Percentiles rank a stretch among this genome's conserved stretches.
Evolutionary conservation across 2,888 invertebrate species (phyloP).

Genomic region (Altica lythri): DNA sequence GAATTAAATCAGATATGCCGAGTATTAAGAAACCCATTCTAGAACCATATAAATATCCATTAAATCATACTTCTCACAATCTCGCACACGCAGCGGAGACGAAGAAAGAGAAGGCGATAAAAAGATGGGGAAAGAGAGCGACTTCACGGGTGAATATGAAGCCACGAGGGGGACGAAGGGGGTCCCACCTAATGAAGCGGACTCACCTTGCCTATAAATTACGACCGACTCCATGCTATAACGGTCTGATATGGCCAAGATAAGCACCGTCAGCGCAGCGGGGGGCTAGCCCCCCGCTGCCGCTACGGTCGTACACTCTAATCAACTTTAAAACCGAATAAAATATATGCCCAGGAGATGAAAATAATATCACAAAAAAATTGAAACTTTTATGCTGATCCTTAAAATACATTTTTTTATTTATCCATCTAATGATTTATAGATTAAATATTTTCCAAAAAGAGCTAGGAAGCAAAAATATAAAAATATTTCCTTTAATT

Average conservation of each 20-base stretch:
- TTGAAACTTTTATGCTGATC: neutral
- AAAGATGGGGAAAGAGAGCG: slow-evolving; percentile 19
- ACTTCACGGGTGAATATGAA: slow-evolving; percentile 39
- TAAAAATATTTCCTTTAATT: too few relatives aligned
- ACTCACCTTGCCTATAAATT: slow-evolving; percentile 60
- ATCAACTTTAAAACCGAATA: slow-evolving; percentile 59
- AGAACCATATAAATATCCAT: slow-evolving; percentile 16
- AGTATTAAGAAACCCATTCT: slow-evolving; percentile 12
- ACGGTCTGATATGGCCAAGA: slow-evolving; percentile 60
- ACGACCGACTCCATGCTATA: slow-evolving; percentile 58
- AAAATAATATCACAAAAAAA: slow-evolving; percentile 35
- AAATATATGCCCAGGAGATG: slow-evolving; percentile 50
- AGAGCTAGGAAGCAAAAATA: too few relatives aligned
- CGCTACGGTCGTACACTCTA: slow-evolving; percentile 55
- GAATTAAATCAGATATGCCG: slow-evolving; percentile 3
- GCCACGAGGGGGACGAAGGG: slow-evolving; percentile 45
- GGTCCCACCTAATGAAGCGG: slow-evolving; percentile 58
- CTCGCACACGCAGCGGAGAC: slow-evolving; percentile 25
- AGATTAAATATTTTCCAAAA: too few relatives aligned
- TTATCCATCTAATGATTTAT: too few relatives aligned
- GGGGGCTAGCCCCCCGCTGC: slow-evolving; percentile 55
- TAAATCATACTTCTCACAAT: slow-evolving; percentile 25
- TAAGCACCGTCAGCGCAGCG: slow-evolving; percentile 57
- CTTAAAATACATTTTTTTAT: neutral
- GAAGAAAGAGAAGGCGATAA: neutral